Evolutionary conservation across 2,113 vertebrate genomes (phyloP).

Genomic region (Opisthocomus hoazin): DNA sequence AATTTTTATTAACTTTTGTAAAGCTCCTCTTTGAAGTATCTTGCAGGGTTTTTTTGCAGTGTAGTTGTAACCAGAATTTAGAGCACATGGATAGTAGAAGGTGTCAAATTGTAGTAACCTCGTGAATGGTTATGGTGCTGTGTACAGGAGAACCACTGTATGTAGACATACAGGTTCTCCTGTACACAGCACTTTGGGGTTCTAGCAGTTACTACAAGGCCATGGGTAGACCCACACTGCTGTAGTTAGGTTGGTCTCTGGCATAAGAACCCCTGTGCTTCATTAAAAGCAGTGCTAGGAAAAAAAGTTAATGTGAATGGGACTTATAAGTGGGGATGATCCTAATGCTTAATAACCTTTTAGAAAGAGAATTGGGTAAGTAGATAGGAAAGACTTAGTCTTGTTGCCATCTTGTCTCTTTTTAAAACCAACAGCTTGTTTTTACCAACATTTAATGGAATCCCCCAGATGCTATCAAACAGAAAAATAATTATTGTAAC

Average conservation of each 20-base stretch:
- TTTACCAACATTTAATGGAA: slow-evolving; percentile 6
- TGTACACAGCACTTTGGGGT: no score
- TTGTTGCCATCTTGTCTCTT: not conserved
- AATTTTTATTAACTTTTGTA: not conserved
- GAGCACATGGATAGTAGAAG: not conserved
- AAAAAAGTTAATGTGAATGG: not conserved
- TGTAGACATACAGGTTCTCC: no score
- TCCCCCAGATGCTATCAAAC: not conserved
- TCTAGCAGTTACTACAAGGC: not conserved
- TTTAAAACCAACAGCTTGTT: not conserved
- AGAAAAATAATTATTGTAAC: slow-evolving; percentile 3
- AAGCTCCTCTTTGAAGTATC: not conserved
- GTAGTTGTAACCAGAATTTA: not conserved
- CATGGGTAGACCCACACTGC: not conserved
- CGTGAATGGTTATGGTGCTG: not conserved
- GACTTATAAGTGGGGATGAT: not conserved
- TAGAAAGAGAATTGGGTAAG: not conserved
- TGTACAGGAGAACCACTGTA: not conserved
- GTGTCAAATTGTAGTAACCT: not conserved
- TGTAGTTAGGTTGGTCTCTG: not conserved
- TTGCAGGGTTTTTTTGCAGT: not conserved
- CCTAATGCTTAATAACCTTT: not conserved
- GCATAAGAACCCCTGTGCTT: not conserved
- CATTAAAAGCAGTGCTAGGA: not conserved
- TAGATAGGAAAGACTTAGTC: not conserved